Evolutionary conservation across 2,113 vertebrate species (phyloP).

Genomic region (Uropsilus gracilis): DNA sequence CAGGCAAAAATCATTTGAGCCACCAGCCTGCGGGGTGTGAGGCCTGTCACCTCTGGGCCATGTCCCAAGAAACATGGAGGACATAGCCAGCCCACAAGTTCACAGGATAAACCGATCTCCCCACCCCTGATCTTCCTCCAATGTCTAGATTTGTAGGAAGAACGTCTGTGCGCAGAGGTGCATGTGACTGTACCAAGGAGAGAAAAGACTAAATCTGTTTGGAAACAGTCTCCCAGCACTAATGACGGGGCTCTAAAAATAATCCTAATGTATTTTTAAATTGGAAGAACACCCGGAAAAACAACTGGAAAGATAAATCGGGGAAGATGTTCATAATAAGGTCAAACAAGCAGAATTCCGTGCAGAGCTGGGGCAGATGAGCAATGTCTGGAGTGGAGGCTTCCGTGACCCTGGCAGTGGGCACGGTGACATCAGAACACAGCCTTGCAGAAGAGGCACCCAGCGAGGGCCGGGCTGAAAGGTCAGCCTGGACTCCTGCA

Average conservation of each 20-base stretch:
- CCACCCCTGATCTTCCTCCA: not conserved
- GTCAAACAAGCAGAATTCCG: constrained; percentile 38
- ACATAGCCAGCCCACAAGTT: not conserved
- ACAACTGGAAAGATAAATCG: constrained; percentile 63
- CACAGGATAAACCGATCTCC: not conserved
- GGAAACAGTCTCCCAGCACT: constrained; percentile 66
- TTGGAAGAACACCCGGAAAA: constrained; percentile 68
- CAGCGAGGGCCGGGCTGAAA: rapidly evolving
- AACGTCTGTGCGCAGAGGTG: not conserved
- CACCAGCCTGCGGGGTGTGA: not conserved
- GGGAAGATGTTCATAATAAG: constrained; percentile 56
- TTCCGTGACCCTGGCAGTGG: not conserved
- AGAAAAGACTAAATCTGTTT: constrained; percentile 68
- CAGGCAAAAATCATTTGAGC: not conserved
- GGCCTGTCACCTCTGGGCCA: not conserved
- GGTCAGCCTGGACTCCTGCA: not conserved
- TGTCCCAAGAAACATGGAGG: too few relatives aligned
- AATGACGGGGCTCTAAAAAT: constrained; percentile 78
- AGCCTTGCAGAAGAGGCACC: rapidly evolving
- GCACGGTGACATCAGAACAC: not conserved
- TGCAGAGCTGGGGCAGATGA: not conserved
- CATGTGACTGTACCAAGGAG: constrained; percentile 47
- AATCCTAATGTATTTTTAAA: constrained; percentile 66
- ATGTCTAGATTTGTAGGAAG: not conserved
- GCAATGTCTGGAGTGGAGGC: not conserved